Conservation (phyloP, 2,888 invertebrate genomes). For the Platycheirus rosarum region DNA sequence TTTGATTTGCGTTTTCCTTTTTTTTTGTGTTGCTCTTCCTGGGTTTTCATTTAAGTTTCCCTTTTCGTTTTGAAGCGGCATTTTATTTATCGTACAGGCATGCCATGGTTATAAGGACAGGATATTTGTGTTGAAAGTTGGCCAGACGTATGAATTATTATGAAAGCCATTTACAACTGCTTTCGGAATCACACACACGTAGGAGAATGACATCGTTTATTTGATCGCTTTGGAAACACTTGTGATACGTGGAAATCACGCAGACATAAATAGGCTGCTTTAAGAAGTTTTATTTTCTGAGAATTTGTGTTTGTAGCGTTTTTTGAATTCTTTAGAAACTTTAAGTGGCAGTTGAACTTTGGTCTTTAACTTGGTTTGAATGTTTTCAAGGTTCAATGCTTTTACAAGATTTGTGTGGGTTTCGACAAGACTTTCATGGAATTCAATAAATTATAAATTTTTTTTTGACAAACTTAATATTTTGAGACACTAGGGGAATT, state of each 20-base stretch:
- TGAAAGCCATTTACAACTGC: constrained; percentile 27
- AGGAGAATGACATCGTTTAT: constrained; percentile 59
- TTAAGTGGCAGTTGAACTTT: neutral
- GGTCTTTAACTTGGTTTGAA: too few species aligned
- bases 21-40: constrained; percentile 30
- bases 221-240: constrained; percentile 61
- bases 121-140: constrained; percentile 41
- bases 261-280: constrained; percentile 8
- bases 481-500: too few species aligned
- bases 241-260: constrained; percentile 56
- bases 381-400: too few species aligned
- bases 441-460: too few species aligned
- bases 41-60: constrained; percentile 27
- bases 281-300: neutral
- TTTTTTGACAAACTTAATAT: too few species aligned
- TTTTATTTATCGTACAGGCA: constrained; percentile 27
- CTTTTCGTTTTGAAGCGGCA: constrained; percentile 2
- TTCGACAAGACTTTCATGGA: too few species aligned
- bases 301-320: neutral
- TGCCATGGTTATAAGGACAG: constrained; percentile 21
- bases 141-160: constrained; percentile 40
- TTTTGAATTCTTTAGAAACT: neutral
- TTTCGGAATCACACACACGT: constrained; percentile 11
- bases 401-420: too few species aligned
- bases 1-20: constrained; percentile 16